Conservation (phyloP, 2,113 vertebrate species). For the Halichoeres trimaculatus region DNA sequence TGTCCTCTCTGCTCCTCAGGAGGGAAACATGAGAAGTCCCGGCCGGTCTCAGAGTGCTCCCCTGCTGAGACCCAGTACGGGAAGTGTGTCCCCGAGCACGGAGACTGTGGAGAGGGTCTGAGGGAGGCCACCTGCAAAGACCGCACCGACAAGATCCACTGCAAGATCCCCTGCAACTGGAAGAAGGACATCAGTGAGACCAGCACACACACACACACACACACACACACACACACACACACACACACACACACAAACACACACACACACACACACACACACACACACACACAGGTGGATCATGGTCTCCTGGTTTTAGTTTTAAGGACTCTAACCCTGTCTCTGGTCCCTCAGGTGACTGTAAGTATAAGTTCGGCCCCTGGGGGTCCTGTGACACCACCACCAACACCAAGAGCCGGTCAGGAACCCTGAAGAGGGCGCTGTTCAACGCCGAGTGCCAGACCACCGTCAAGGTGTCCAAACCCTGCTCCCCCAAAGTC, state of each 20-base stretch:
- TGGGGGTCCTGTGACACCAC: constrained; percentile 90
- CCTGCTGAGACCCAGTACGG: constrained; percentile 86
- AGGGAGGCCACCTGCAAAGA: constrained; percentile 89
- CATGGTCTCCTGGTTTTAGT: too few relatives aligned
- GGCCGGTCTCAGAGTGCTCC: constrained; percentile 82
- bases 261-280: too few relatives aligned
- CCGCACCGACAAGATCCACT: constrained; percentile 87
- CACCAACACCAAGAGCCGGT: constrained; percentile 88
- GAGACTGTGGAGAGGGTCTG: constrained; percentile 90
- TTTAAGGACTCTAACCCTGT: too few relatives aligned
- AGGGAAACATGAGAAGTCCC: constrained; percentile 78
- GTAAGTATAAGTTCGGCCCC: constrained; percentile 94
- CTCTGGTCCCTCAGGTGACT: constrained; percentile 85
- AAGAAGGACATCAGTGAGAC: constrained; percentile 94
- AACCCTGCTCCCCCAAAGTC: constrained; percentile 90
- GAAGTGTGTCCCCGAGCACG: constrained; percentile 87
- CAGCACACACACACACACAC: neutral
- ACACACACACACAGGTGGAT: neutral
- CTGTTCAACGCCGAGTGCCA: constrained; percentile 94
- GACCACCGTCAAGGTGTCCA: constrained; percentile 89
- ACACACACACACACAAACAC: too few relatives aligned
- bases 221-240: constrained; percentile 3
- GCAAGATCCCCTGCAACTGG: constrained; percentile 97
- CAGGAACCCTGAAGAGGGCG: constrained; percentile 91
- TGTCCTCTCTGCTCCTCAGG: constrained; percentile 20